phyloP scores from a whole-genome alignment of 2,797 vertebrate species.

The Neomorphus geoffroyi region DNA sequence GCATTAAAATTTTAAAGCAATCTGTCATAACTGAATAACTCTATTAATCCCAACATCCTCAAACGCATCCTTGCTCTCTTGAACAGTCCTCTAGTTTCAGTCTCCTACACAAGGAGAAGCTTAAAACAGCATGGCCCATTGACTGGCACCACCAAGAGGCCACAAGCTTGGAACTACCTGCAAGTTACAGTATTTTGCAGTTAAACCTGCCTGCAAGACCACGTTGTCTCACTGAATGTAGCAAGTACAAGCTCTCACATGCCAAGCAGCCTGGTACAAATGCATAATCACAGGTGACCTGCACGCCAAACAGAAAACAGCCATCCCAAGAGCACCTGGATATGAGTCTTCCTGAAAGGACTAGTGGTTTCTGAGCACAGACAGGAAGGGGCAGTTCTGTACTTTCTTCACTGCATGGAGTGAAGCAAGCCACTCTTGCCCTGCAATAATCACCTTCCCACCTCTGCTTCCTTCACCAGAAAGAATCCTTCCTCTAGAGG shows the following conservation, averaged over 20 bases:
- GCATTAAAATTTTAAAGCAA: background rate
- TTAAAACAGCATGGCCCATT: background rate
- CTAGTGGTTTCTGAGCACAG: background rate
- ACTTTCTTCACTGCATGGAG: background rate
- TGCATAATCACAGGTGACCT: background rate
- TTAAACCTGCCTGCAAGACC: background rate
- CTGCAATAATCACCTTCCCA: background rate
- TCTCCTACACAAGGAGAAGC: background rate
- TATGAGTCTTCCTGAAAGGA: background rate
- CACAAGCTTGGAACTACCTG: background rate
- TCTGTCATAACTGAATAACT: background rate
- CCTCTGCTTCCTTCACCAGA: background rate
- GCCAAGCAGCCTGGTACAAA: background rate
- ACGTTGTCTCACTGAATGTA: background rate
- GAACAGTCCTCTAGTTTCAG: background rate
- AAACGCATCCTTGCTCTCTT: background rate
- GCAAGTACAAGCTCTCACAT: background rate
- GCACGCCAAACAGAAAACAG: background rate
- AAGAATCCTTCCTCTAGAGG: background rate
- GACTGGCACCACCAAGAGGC: background rate
- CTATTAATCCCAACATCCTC: background rate
- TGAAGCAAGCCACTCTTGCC: background rate
- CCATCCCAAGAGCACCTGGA: background rate
- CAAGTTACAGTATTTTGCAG: background rate
- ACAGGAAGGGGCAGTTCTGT: background rate